Evolutionary conservation across 2,888 invertebrate species (phyloP).

Genomic region (Lysandra coridon): DNA sequence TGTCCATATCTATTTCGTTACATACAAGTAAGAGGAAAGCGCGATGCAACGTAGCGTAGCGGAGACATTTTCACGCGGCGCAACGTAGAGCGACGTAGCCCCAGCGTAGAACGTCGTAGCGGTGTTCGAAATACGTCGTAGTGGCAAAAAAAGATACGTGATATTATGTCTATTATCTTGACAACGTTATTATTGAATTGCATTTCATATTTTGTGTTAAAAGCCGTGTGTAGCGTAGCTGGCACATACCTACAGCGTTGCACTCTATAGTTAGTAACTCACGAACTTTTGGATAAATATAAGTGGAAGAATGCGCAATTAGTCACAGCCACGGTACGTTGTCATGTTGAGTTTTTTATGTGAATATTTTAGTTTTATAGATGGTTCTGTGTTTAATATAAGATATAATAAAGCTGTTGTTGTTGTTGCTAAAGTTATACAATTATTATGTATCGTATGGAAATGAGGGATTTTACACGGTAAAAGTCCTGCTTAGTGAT

Average conservation of each 20-base stretch:
- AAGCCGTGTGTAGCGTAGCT: constrained; percentile 44
- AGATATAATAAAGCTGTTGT: constrained; percentile 73
- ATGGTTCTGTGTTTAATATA: constrained; percentile 60
- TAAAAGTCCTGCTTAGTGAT: constrained; percentile 42
- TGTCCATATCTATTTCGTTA: too few species aligned
- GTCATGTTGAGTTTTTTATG: constrained; percentile 44
- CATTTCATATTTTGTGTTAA: constrained; percentile 34
- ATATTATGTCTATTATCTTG: not conserved
- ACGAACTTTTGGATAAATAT: constrained; percentile 57
- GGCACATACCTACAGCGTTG: constrained; percentile 42
- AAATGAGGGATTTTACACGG: constrained; percentile 48
- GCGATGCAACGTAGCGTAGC: not conserved
- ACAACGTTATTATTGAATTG: constrained; percentile 12
- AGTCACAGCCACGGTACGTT: constrained; percentile 40
- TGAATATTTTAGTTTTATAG: constrained; percentile 46
- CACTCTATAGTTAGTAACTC: constrained; percentile 56
- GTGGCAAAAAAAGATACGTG: not conserved
- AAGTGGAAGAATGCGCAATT: constrained; percentile 55
- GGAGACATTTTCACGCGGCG: not conserved
- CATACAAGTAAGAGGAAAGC: not conserved
- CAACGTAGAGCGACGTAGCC: not conserved
- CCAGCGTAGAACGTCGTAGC: not conserved
- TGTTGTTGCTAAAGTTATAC: constrained; percentile 79
- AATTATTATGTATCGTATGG: constrained; percentile 61
- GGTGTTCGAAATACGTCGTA: not conserved